phyloP scores from a whole-genome alignment of 2,113 vertebrate species.

The Rafetus swinhoei region DNA sequence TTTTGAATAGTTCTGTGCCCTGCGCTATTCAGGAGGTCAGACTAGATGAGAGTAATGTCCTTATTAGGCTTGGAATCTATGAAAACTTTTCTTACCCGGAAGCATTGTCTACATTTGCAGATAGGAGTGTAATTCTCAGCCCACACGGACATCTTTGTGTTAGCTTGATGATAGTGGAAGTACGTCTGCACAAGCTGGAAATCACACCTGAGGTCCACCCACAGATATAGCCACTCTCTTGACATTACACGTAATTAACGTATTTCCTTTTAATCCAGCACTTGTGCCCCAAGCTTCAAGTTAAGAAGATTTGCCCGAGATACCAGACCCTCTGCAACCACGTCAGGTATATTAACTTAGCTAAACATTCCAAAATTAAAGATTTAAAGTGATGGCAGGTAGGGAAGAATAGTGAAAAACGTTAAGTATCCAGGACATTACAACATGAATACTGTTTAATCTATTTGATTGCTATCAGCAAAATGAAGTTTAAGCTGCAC shows the following conservation, averaged over 20 bases:
- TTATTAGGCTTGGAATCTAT: not conserved
- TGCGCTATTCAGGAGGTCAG: not conserved
- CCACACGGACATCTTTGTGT: not conserved
- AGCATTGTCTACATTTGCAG: not conserved
- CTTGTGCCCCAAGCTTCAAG: slow-evolving; percentile 29
- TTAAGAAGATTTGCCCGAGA: slow-evolving; percentile 48
- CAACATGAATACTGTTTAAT: slow-evolving; percentile 65
- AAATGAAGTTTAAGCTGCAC: slow-evolving; percentile 72
- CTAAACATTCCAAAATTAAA: slow-evolving; percentile 22
- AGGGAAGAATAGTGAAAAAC: slow-evolving; percentile 39
- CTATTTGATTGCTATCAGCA: slow-evolving; percentile 50
- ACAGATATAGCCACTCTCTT: not conserved
- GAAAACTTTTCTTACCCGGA: not conserved
- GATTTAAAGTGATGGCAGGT: slow-evolving; percentile 49
- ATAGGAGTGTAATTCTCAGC: not conserved
- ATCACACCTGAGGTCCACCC: not conserved
- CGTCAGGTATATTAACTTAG: not conserved
- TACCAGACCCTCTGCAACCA: slow-evolving; percentile 45
- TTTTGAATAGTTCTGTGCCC: not conserved
- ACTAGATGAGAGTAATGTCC: not conserved
- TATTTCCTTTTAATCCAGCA: slow-evolving; percentile 31
- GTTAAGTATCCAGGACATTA: slow-evolving; percentile 50
- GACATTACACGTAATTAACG: slow-evolving; percentile 30
- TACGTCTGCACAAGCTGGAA: not conserved
- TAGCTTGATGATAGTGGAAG: not conserved